Percentiles rank a stretch among this genome's conserved stretches.
Conservation (phyloP, 2,113 vertebrate genomes). For the Nanorana parkeri region DNA sequence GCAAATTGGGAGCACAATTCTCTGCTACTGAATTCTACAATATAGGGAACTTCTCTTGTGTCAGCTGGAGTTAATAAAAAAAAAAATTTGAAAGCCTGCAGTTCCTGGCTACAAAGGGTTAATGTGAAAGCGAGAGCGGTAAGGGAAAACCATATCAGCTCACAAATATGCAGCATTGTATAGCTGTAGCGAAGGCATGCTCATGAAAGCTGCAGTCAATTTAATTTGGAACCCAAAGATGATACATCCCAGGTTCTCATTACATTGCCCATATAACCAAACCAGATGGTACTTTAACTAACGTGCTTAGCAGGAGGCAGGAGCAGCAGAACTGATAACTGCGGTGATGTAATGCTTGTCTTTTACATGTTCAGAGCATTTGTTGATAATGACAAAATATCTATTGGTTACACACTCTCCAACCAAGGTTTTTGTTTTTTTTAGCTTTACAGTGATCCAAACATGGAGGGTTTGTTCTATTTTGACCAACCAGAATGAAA, state of each 20-base stretch:
- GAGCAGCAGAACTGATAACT: slow-evolving; percentile 16
- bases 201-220: slow-evolving; percentile 7
- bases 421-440: no score
- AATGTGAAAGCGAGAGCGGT: slow-evolving; percentile 22
- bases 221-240: slow-evolving; percentile 31
- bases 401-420: no score
- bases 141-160: slow-evolving; percentile 15
- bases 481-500: no score
- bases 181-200: not conserved
- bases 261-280: slow-evolving; percentile 26
- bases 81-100: not conserved
- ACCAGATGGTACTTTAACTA: slow-evolving; percentile 27
- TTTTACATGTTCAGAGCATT: no score
- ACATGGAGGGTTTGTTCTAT: no score
- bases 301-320: slow-evolving; percentile 29
- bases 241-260: slow-evolving; percentile 25
- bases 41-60: slow-evolving; percentile 32
- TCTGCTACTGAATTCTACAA: not conserved
- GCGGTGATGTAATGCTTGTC: not conserved
- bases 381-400: no score
- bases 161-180: slow-evolving; percentile 9
- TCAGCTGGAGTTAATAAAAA: slow-evolving; percentile 42
- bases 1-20: slow-evolving; percentile 40
- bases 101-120: slow-evolving; percentile 15
- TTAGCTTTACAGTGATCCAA: no score